Percentiles rank a stretch among this genome's conserved stretches.
Conservation (phyloP, 2,888 invertebrate species). For the Drosophila acutilabella region DNA sequence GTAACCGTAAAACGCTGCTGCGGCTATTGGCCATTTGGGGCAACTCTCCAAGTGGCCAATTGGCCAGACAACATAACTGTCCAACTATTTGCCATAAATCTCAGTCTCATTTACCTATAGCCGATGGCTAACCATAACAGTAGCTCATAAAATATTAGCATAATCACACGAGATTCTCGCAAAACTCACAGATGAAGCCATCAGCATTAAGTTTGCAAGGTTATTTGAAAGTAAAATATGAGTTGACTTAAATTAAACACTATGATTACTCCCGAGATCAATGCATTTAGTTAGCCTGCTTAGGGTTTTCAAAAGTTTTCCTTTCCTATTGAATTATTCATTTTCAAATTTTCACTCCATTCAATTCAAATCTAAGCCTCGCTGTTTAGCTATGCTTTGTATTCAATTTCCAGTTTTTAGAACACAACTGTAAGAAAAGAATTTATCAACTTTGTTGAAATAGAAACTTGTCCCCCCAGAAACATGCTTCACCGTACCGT, state of each 20-base stretch:
- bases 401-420: slow-evolving; percentile 23
- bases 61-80: slow-evolving; percentile 28
- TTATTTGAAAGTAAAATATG: slow-evolving; percentile 41
- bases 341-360: slow-evolving; percentile 6
- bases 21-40: slow-evolving; percentile 50
- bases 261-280: slow-evolving; percentile 3
- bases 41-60: slow-evolving; percentile 28
- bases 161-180: slow-evolving; percentile 57
- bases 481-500: slow-evolving; percentile 48
- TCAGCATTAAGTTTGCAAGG: slow-evolving; percentile 28
- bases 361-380: slow-evolving; percentile 20
- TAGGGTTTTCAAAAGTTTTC: not conserved
- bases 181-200: slow-evolving; percentile 52
- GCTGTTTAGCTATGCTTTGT: not conserved
- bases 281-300: slow-evolving; percentile 13
- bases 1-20: slow-evolving; percentile 49
- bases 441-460: slow-evolving; percentile 36
- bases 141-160: slow-evolving; percentile 73
- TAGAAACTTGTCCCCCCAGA: slow-evolving; percentile 44
- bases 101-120: slow-evolving; percentile 32
- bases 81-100: slow-evolving; percentile 32
- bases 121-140: slow-evolving; percentile 60
- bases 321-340: slow-evolving; percentile 14
- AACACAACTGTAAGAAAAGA: slow-evolving; percentile 38
- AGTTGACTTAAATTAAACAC: slow-evolving; percentile 6